Evolutionary conservation across 2,888 invertebrate species (phyloP), one percentile per base, ranked within the genome.

Genomic region (Temnothorax ravouxi): DNA sequence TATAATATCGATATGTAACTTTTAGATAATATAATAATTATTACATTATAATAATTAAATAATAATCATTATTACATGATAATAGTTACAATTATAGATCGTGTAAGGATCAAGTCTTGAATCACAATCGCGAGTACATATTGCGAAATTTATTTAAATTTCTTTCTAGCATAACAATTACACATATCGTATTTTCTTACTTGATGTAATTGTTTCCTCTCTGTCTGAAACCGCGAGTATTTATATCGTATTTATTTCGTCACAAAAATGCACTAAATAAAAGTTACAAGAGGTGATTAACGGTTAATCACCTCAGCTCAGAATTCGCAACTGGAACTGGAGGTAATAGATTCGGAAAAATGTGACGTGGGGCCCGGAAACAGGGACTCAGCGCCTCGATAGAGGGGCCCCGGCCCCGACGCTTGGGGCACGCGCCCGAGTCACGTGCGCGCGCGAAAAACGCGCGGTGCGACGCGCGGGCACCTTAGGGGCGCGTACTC

Each of bases 401-500:
- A 34, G 61, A 34, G 61, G 34, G 62, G 62, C 4, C 34, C 15
- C 29, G 62, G 62, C 4, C 34, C 15, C 29, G 21, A 52, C 0
- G 62, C 13, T 38, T 25, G 41, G 76, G 9, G 52, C 79, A 72
- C 82, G 82, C 82, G 82, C 13, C 15, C 80, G 54, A 84, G 84
- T 85, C 85, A 85, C 84, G 85, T 85, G 85, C 84, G 79, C 64
- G 62, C 75, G 77, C 50, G 52, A 52, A 47, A 82, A 76, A 72
- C 41, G n/a, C 34, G 52, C 29, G 74, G 52, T 6, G 15, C 11
- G 41, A 34, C 34, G 47, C 34, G n/a, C 61, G 4, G 44, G n/a
- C 61, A 41, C 54, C 41, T 69, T 83, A 84, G 90, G 85, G 85
- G 87, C 87, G 89, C 88, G 87, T 85, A 86, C 84, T 85, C 88